Base-by-base conservation (phyloP, 2,888 invertebrate species). In the Dolichomitus sp. region DNA sequence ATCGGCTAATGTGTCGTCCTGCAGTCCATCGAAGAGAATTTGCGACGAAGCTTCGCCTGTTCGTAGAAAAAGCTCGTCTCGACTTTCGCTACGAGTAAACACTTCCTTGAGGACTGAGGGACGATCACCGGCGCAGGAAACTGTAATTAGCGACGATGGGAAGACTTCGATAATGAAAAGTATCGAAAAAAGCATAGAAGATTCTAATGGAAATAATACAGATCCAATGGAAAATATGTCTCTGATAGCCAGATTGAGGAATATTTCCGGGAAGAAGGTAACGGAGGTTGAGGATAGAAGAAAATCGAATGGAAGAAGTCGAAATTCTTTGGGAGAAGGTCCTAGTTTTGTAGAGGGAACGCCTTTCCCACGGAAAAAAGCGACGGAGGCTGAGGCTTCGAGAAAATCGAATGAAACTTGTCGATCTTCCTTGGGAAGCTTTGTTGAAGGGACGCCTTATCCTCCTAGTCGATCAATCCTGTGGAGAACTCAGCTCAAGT, bases 361-460 rank as follows among this genome's bases (percentile, higher is more conserved):
- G 27, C 92, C 91, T 4, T 89, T 81, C 83, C 89, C 88, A 14
- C 76, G 30, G 33, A 52, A 61, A n/a, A 74, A 65, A 68, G 14
- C 30, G 6, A 61, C 11, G 9, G 42, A 48, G 2, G 11, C 2
- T 0, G 42, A 19, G 66, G 42, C 61, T 17, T 4, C 9, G 59
- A 54, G 23, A 23, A 65, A 75, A 33, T 30, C 14, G 50, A 33
- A n/a, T 23, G n/a, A 19, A 59, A 37, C 27, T 19, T 78, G 50
- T 63, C 59, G 54, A 14, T 54, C 42, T 2, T 73, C 66, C 5
- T 17, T 9, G 0, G 48, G 33, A 3, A 90, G 88, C 77, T 75
- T 87, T 30, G 65, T 91, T 23, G 88, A 90, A 73, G 85, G 81
- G 30, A 91, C 91, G 27, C 92, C 91, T 4, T 89, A 82, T 84